These are phyloP conservation scores for Vanessa cardui DNA, from an alignment of 2,888 invertebrate species.

Conservation along the genomic window DNA sequence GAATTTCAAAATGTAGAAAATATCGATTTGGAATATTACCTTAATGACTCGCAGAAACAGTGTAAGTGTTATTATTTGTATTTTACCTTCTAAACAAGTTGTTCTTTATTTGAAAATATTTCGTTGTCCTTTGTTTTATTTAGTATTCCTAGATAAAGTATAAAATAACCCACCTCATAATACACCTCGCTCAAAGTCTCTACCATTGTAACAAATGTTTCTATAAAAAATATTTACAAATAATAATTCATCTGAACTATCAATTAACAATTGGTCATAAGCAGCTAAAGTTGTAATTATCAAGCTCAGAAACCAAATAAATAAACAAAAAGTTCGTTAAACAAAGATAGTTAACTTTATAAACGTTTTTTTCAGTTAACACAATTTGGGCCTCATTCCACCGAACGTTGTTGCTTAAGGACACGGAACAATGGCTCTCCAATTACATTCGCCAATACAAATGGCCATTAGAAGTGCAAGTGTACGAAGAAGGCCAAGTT, in stretches of 20 bases:
- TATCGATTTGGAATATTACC: constrained; percentile 55
- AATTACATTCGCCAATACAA: constrained; percentile 53
- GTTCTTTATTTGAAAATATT: too few species aligned
- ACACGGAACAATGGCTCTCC: constrained; percentile 51
- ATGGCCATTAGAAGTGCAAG: constrained; percentile 71
- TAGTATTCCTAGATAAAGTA: too few species aligned
- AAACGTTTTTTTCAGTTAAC: constrained; percentile 50
- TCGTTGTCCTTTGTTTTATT: too few species aligned
- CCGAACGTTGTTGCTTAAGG: constrained; percentile 58
- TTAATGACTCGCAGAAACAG: constrained; percentile 36
- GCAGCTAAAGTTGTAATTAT: too few species aligned
- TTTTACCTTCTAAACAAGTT: background rate
- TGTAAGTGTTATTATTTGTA: constrained; percentile 35
- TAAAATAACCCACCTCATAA: too few species aligned
- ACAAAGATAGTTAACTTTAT: background rate
- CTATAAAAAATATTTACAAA: too few species aligned
- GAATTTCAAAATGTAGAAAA: constrained; percentile 56
- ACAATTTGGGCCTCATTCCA: constrained; percentile 71
- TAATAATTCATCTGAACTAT: too few species aligned
- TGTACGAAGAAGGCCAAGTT: constrained; percentile 50
- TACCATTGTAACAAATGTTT: too few species aligned
- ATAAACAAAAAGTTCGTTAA: background rate
- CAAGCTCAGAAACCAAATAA: too few species aligned
- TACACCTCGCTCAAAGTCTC: too few species aligned
- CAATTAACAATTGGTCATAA: too few species aligned